phyloP scores from a whole-genome alignment of 1,140 invertebrate genomes.

The Drosophila santomea region DNA sequence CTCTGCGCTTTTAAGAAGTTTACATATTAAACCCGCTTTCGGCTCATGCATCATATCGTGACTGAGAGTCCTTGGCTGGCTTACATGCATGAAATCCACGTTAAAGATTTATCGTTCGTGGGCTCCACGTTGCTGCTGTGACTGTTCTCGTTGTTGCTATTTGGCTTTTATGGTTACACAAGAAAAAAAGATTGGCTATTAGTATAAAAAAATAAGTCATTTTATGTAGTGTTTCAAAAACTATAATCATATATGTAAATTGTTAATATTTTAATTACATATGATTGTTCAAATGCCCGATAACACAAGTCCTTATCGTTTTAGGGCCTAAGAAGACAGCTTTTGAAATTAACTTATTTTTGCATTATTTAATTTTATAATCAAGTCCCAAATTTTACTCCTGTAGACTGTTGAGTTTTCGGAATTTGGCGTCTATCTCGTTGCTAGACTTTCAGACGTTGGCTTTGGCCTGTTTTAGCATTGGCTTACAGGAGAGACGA shows the following conservation, averaged over 20 bases:
- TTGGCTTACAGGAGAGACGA: constrained; percentile 67
- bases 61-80: constrained; percentile 48
- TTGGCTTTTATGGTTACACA: constrained; percentile 29
- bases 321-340: too few species aligned
- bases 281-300: too few species aligned
- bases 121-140: constrained; percentile 11
- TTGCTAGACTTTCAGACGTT: constrained; percentile 63
- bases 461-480: constrained; percentile 61
- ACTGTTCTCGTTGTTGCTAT: constrained; percentile 18
- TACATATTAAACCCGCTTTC: constrained; percentile 55
- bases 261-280: too few species aligned
- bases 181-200: background rate
- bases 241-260: background rate
- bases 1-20: constrained; percentile 36
- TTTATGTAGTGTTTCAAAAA: background rate
- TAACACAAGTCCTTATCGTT: too few species aligned
- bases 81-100: constrained; percentile 70
- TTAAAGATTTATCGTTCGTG: constrained; percentile 69
- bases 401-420: constrained; percentile 51
- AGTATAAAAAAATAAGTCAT: background rate
- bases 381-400: background rate
- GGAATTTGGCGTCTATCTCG: constrained; percentile 63
- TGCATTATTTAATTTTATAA: background rate
- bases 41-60: constrained; percentile 53
- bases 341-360: background rate